phyloP scores from a whole-genome alignment of 2,797 vertebrate species.

The Acanthis flammea region DNA sequence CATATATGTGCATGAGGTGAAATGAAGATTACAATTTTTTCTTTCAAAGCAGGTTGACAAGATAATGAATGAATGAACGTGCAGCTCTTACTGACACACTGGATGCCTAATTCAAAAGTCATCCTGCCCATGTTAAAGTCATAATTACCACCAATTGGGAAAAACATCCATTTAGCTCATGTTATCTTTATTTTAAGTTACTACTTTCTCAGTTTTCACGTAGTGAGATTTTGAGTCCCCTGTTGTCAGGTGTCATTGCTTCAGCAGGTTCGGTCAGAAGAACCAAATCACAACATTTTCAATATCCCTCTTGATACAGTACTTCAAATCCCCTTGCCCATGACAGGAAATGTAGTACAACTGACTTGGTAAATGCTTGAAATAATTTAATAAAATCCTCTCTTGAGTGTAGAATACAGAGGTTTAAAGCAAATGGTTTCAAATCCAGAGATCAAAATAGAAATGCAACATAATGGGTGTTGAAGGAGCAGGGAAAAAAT shows the following conservation, averaged over 20 bases:
- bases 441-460: conserved; percentile 9
- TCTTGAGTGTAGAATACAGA: conserved; percentile 10
- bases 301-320: conserved; percentile 11
- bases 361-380: conserved; percentile 18
- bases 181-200: neutral
- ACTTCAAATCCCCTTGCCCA: conserved; percentile 11
- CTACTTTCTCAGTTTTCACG: conserved; percentile 9
- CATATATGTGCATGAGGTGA: neutral
- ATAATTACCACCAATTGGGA: neutral
- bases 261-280: neutral
- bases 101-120: neutral
- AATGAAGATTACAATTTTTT: neutral
- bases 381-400: conserved; percentile 55
- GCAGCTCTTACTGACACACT: neutral
- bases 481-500: neutral
- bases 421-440: conserved; percentile 31
- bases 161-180: neutral
- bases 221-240: neutral
- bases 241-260: conserved; percentile 12
- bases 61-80: neutral
- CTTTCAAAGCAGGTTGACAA: neutral
- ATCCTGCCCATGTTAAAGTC: neutral
- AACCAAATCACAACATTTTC: neutral
- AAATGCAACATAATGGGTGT: neutral
- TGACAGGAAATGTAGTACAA: neutral